A percentile compares a stretch with the other conserved stretches of the same genome.
Evolutionary conservation across 2,113 vertebrate species (phyloP).

Genomic region (Merops nubicus): DNA sequence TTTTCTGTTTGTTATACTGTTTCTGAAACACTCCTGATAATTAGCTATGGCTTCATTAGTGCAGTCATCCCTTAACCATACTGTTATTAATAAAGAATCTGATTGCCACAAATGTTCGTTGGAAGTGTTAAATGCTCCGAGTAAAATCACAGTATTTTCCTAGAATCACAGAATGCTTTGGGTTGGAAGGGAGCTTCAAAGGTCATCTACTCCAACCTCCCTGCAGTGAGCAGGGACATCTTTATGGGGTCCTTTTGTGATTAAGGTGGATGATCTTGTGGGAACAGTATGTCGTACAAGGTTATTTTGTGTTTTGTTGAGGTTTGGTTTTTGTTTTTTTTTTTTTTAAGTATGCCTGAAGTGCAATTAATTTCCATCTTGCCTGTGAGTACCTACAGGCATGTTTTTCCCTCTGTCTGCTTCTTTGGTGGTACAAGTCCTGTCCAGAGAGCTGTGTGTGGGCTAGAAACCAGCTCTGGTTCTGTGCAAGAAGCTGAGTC

Average conservation of each 20-base stretch:
- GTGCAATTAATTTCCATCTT: slow-evolving; percentile 16
- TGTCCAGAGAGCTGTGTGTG: background rate
- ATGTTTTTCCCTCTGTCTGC: background rate
- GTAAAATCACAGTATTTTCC: background rate
- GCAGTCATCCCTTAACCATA: background rate
- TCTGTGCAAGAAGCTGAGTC: background rate
- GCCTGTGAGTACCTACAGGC: background rate
- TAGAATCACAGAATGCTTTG: background rate
- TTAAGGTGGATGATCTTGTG: background rate
- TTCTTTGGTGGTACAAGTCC: background rate
- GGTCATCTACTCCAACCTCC: background rate
- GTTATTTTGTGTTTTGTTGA: slow-evolving; percentile 14
- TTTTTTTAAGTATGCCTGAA: slow-evolving; percentile 41
- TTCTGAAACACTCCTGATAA: background rate
- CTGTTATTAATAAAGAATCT: background rate
- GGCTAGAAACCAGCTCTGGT: background rate
- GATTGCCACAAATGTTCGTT: slow-evolving; percentile 4
- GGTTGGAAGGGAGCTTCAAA: background rate
- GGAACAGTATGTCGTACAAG: background rate
- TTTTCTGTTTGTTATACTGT: background rate
- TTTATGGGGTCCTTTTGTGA: background rate
- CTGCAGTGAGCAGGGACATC: background rate
- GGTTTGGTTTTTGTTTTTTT: background rate
- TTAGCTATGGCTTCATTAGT: background rate
- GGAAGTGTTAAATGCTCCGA: background rate